Percentiles rank a stretch among this genome's conserved stretches.
Evolutionary conservation across 2,797 vertebrate species (phyloP).

Genomic region (Phrynocephalus vlangalii): DNA sequence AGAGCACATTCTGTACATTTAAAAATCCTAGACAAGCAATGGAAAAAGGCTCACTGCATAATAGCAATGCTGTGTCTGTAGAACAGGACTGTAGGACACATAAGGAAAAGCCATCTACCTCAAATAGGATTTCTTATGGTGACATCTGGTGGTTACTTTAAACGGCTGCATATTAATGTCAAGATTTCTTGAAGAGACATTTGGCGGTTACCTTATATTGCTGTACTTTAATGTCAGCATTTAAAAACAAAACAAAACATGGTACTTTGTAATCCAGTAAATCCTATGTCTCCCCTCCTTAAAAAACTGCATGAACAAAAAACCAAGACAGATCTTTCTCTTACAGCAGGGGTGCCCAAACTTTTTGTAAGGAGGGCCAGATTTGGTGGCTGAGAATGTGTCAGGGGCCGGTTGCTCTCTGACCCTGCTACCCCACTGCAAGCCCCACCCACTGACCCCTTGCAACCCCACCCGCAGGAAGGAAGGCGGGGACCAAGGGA

Average conservation of each 20-base stretch:
- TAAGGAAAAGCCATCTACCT: slow-evolving; percentile 14
- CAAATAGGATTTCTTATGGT: background rate
- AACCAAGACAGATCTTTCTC: background rate
- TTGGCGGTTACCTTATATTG: background rate
- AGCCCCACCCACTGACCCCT: too few relatives aligned
- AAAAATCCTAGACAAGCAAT: background rate
- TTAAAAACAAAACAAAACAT: background rate
- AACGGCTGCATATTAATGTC: background rate
- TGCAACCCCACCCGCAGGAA: too few relatives aligned
- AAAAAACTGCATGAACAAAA: background rate
- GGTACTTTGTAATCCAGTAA: background rate
- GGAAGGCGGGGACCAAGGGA: too few relatives aligned
- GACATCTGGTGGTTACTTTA: background rate
- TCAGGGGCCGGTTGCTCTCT: too few relatives aligned
- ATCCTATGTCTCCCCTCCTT: background rate
- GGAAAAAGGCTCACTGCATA: background rate
- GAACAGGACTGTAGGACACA: background rate
- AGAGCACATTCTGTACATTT: background rate
- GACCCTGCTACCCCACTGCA: too few relatives aligned
- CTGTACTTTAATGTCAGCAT: background rate
- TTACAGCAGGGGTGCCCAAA: too few relatives aligned
- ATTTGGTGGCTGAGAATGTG: too few relatives aligned
- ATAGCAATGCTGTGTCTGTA: background rate
- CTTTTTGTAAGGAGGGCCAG: too few relatives aligned
- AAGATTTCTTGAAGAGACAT: background rate